Evolutionary conservation across 37 sponge, comb jelly and placozoan genomes (phyloP), one percentile per base, ranked within the genome.

Genomic region (Crambe crambe): DNA sequence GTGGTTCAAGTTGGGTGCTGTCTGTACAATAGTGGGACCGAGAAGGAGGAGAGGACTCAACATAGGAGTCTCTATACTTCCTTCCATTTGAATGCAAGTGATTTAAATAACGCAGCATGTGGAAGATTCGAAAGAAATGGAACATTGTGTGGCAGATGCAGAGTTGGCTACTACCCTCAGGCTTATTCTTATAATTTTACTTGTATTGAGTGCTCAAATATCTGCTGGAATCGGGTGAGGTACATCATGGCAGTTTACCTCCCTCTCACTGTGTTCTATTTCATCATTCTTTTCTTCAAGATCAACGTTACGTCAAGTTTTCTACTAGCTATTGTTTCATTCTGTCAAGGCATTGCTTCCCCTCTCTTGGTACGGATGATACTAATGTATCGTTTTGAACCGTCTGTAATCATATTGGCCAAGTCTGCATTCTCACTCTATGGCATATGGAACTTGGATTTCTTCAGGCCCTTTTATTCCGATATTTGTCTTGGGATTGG

Each of bases 251-350:
- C 40, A 26, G 73, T 54, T 2, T 73, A 70, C 59, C 3, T 82
- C 9, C 93, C 93, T 30, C 42, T 80, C n/a, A 87, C 89, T 3
- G 6, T 84, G 0, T 63, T 92, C 34, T 71, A 78, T 66, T 23
- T 83, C 31, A 23, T 84, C 20, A 43, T 92, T 58, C 42, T 92
- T 6, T n/a, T 87, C 4, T 80, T 92, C 44, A 71, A 80, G 32
- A 43, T 92, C 56, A 87, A 66, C 43, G 63, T 65, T 3, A 64
- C 78, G 17, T 41, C 70, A 37, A 75, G 84, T 32, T 72, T 75
- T 35, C 78, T 92, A 2, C 80, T 87, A 60, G 43, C 73, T 9
- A 80, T 87, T 57, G 77, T 86, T 15, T 35, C 80, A 12, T 86
- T 82, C 72, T 61, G 76, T 21, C 92, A 91, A 39, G 70, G 67